These are phyloP conservation scores for Cheilosia urbana DNA, from an alignment of 2,888 invertebrate genomes.

Conservation along the genomic window DNA sequence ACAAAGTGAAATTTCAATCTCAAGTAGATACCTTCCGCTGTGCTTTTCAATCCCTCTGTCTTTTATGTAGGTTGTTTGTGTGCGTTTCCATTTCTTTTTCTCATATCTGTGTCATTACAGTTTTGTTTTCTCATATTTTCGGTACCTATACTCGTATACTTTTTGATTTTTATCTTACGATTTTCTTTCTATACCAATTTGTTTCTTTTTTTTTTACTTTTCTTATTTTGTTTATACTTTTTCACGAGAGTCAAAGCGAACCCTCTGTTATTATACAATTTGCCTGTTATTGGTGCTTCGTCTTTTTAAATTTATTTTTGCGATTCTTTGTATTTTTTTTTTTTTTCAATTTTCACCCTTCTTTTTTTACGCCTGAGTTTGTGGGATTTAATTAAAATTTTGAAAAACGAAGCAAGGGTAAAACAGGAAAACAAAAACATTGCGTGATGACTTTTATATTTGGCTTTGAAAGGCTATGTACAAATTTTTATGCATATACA, in stretches of 20 bases:
- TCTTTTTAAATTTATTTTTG: conserved; percentile 2
- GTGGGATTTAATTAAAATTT: neutral
- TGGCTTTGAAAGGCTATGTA: neutral
- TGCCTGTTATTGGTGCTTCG: neutral
- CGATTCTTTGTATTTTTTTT: neutral
- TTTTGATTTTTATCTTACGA: conserved; percentile 40
- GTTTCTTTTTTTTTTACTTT: conserved; percentile 3
- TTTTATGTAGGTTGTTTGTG: neutral
- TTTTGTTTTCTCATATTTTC: conserved; percentile 10
- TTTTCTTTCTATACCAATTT: conserved; percentile 10
- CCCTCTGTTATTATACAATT: conserved; percentile 22
- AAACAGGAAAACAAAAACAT: neutral
- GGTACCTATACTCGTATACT: too few species aligned
- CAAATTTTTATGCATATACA: neutral
- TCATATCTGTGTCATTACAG: conserved; percentile 48
- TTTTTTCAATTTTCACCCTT: neutral
- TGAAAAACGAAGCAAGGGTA: conserved; percentile 3
- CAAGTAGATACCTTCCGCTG: conserved; percentile 35
- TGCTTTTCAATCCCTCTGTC: neutral
- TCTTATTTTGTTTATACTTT: conserved; percentile 1
- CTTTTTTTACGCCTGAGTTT: neutral
- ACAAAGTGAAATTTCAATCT: conserved; percentile 46
- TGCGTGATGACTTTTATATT: neutral
- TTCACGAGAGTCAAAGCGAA: conserved; percentile 18
- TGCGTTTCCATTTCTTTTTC: neutral